Conservation (phyloP, 2,113 vertebrate species). For the Phalacrocorax pelagicus region DNA sequence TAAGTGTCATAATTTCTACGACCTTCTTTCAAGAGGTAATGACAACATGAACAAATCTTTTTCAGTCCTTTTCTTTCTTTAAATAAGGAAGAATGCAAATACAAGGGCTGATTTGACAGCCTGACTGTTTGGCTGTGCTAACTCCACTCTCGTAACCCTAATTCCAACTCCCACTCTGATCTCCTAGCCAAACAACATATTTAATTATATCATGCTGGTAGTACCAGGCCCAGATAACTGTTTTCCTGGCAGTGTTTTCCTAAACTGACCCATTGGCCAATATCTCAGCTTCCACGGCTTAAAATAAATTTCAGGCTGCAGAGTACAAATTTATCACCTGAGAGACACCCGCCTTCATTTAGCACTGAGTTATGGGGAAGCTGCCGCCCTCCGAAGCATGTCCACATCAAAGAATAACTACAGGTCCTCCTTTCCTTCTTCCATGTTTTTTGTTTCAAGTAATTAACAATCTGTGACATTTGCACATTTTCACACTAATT, state of each 20-base stretch:
- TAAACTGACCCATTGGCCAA: not conserved
- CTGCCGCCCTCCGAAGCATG: not conserved
- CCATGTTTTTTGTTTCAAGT: not conserved
- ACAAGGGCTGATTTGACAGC: not conserved
- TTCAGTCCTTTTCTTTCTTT: not conserved
- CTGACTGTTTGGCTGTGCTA: not conserved
- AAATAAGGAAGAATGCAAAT: not conserved
- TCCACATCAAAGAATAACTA: not conserved
- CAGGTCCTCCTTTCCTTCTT: not conserved
- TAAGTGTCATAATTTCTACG: not conserved
- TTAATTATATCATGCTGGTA: conserved; percentile 36
- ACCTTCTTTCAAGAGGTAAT: conserved; percentile 23
- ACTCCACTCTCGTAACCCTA: not conserved
- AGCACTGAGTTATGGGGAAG: not conserved
- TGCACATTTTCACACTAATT: conserved; percentile 17
- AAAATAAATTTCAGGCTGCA: not conserved
- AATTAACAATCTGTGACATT: conserved; percentile 27
- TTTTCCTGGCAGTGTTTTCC: conserved; percentile 8
- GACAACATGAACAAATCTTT: not conserved
- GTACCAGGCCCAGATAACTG: conserved; percentile 37
- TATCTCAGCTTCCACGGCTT: not conserved
- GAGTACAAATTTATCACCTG: conserved; percentile 23
- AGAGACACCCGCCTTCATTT: not conserved
- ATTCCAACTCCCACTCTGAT: conserved; percentile 40
- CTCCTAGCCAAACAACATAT: conserved; percentile 4